A percentile compares a stretch with the other conserved stretches of the same genome.
phyloP scores from a whole-genome alignment of 2,113 vertebrate species.

The Lepus timidus region DNA sequence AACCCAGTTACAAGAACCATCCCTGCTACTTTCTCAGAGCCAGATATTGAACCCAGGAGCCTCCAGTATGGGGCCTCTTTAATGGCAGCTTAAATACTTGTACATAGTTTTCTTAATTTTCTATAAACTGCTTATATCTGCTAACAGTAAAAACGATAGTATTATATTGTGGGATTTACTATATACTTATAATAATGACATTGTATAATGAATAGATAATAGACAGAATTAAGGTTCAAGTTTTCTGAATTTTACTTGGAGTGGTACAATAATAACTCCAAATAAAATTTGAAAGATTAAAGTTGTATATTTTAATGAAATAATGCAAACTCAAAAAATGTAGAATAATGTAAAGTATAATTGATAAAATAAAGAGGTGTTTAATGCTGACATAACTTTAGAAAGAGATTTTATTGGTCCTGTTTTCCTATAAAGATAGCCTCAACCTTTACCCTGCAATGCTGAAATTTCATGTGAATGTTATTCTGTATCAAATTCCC shows the following conservation, averaged over 20 bases:
- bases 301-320: background rate
- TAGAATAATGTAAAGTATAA: background rate
- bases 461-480: background rate
- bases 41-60: too few species aligned
- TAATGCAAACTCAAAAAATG: background rate
- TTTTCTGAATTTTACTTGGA: background rate
- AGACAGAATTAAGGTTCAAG: background rate
- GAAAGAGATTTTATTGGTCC: background rate
- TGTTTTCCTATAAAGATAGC: background rate
- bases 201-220: too few species aligned
- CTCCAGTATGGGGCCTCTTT: too few species aligned
- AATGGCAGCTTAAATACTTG: too few species aligned
- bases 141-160: background rate
- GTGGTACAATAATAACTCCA: background rate
- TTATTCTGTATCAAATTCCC: background rate
- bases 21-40: too few species aligned
- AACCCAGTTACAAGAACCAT: too few species aligned
- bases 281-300: constrained; percentile 27
- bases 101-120: background rate
- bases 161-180: background rate
- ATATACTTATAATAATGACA: background rate
- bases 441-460: background rate
- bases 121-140: background rate
- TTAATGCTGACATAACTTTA: background rate
- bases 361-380: background rate